Evolutionary conservation across 2,797 vertebrate species (phyloP).

Genomic region (Gymnoscopelus braueri): DNA sequence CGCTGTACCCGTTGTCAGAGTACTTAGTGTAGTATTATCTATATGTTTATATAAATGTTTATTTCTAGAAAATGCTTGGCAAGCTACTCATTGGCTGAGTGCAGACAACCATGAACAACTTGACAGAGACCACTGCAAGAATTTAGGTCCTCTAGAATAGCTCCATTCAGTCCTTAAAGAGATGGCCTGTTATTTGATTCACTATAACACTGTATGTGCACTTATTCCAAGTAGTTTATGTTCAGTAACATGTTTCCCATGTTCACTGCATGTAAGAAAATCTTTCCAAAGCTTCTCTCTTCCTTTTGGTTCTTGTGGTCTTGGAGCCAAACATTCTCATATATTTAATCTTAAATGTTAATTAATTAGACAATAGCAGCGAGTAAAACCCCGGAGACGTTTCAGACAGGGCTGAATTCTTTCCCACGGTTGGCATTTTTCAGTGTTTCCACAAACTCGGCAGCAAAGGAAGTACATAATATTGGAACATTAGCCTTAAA

Average conservation of each 20-base stretch:
- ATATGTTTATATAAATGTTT: no score
- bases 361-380: conserved; percentile 41
- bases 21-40: no score
- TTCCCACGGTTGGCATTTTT: conserved; percentile 64
- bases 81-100: no score
- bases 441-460: conserved; percentile 27
- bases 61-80: no score
- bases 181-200: no score
- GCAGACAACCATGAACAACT: no score
- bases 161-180: no score
- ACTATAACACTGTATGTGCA: no score
- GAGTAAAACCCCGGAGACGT: conserved; percentile 56
- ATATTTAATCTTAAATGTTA: conserved; percentile 41
- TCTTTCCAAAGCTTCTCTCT: conserved; percentile 29
- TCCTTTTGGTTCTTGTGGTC: conserved; percentile 56
- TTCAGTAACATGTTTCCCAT: conserved; percentile 33
- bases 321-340: conserved; percentile 24
- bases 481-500: conserved; percentile 45
- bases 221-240: not conserved
- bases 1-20: no score
- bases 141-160: no score
- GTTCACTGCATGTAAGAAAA: conserved; percentile 26
- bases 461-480: conserved; percentile 24
- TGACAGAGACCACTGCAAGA: no score
- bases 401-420: conserved; percentile 54